These are phyloP conservation scores for Chaetogeoica ovagalla DNA, from an alignment of 2,888 invertebrate species.

Conservation along the genomic window DNA sequence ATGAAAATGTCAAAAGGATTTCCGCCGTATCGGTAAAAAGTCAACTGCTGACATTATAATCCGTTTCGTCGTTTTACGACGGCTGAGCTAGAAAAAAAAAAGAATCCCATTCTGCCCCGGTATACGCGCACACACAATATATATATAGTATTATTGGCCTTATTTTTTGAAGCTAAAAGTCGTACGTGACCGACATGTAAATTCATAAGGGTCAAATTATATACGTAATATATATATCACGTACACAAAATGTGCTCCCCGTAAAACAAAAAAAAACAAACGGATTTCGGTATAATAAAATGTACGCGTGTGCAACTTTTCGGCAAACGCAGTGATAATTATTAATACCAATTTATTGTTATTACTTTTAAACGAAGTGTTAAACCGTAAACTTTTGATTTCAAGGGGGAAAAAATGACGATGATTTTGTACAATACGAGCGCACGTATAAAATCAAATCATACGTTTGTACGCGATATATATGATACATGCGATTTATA, in stretches of 20 bases:
- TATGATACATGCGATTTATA: too few species aligned
- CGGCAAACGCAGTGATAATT: slow-evolving; percentile 10
- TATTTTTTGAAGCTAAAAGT: slow-evolving; percentile 50
- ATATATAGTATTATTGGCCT: slow-evolving; percentile 36
- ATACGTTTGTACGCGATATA: too few species aligned
- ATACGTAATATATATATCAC: slow-evolving; percentile 16
- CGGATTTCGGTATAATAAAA: slow-evolving; percentile 20
- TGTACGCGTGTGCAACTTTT: slow-evolving; percentile 17
- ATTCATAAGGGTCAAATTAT: slow-evolving; percentile 44
- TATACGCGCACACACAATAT: too few species aligned
- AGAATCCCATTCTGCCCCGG: slow-evolving; percentile 10
- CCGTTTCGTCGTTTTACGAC: slow-evolving; percentile 49
- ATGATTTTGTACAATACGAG: neutral
- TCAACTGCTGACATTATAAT: slow-evolving; percentile 53
- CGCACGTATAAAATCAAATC: too few species aligned
- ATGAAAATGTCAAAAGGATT: slow-evolving; percentile 53
- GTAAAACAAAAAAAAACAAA: slow-evolving; percentile 25
- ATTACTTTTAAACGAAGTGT: slow-evolving; percentile 6
- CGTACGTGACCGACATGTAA: slow-evolving; percentile 49
- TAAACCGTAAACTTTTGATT: slow-evolving; percentile 5
- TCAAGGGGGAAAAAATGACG: neutral
- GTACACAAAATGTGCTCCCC: neutral
- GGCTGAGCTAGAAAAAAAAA: slow-evolving; percentile 35
- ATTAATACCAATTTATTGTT: slow-evolving; percentile 41
- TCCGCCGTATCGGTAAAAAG: slow-evolving; percentile 51